Evolutionary conservation across 2,797 vertebrate genomes (phyloP).

Genomic region (Lacerta agilis): DNA sequence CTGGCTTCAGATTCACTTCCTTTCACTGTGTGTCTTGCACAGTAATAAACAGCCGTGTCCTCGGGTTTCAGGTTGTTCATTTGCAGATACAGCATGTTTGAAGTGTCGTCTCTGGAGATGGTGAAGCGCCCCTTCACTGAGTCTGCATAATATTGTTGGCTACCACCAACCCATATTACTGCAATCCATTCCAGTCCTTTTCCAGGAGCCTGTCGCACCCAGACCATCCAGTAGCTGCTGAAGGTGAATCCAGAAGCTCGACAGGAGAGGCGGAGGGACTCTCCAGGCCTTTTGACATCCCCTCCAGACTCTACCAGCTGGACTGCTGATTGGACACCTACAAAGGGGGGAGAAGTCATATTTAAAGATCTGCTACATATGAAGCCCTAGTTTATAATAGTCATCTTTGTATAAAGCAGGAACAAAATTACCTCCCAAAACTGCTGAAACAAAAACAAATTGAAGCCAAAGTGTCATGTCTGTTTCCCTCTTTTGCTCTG

Average conservation of each 20-base stretch:
- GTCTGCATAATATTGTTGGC: not conserved
- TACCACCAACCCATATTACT: not conserved
- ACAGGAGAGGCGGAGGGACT: not conserved
- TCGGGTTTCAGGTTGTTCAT: not conserved
- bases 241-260: slow-evolving; percentile 2
- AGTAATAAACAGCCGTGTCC: not conserved
- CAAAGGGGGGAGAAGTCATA: not conserved
- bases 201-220: not conserved
- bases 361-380: not conserved
- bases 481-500: no score
- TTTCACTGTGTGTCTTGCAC: not conserved
- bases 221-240: rapidly evolving
- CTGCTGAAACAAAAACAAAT: not conserved
- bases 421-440: not conserved
- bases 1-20: not conserved
- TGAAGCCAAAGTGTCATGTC: not conserved
- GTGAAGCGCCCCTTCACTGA: not conserved
- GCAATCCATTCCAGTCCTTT: not conserved
- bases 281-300: not conserved
- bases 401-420: not conserved
- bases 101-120: no score
- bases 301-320: not conserved
- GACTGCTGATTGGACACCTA: not conserved
- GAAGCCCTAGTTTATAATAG: rapidly evolving
- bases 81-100: not conserved